phyloP scores from a whole-genome alignment of 2,797 vertebrate species.

The Sebastiscus tertius region DNA sequence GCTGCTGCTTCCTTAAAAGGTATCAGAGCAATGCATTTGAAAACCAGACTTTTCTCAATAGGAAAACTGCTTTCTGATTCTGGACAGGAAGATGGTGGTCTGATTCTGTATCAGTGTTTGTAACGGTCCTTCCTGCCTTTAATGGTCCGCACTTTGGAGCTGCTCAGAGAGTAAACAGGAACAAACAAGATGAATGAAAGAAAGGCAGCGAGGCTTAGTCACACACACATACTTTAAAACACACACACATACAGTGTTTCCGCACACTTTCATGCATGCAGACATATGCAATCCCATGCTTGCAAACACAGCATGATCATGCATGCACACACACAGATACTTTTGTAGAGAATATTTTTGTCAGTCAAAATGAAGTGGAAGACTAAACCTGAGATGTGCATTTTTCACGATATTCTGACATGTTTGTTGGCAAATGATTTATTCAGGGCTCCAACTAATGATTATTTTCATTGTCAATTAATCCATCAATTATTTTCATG shows the following conservation, averaged over 20 bases:
- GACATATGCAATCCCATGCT: not conserved
- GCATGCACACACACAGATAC: not conserved
- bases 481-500: accelerated
- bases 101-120: slow-evolving; percentile 16
- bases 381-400: not conserved
- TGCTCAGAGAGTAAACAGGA: slow-evolving; percentile 62
- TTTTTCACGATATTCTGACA: not conserved
- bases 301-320: not conserved
- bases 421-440: not conserved
- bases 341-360: not conserved
- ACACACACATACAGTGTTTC: not conserved
- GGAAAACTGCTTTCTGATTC: not conserved
- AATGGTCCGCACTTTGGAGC: slow-evolving; percentile 23
- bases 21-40: not conserved
- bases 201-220: not conserved
- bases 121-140: slow-evolving; percentile 1
- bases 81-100: slow-evolving; percentile 12
- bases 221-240: not conserved
- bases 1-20: slow-evolving; percentile 39
- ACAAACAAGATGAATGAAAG: slow-evolving; percentile 45
- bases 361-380: too few species aligned
- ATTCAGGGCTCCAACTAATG: accelerated
- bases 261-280: not conserved
- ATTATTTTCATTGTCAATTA: too few species aligned
- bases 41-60: not conserved